Percentiles rank a stretch among this genome's conserved stretches.
These are phyloP conservation scores for Ctenoplectra terminalis DNA, from an alignment of 1,140 invertebrate species.

Conservation along the genomic window DNA sequence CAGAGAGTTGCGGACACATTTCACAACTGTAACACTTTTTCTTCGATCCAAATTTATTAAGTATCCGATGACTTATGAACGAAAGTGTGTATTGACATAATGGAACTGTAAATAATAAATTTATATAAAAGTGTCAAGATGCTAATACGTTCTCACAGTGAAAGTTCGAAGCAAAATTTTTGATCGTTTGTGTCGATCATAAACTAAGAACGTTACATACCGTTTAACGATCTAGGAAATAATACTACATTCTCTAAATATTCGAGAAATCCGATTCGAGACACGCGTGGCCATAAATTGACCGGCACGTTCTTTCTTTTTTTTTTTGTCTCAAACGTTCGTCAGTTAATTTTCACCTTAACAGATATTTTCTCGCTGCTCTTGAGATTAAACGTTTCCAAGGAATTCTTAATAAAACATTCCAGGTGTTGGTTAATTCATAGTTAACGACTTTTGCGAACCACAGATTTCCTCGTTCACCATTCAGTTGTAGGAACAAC, in stretches of 20 bases:
- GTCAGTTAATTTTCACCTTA: not conserved
- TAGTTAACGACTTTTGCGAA: conserved; percentile 9
- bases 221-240: not conserved
- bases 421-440: not conserved
- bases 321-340: too few relatives aligned
- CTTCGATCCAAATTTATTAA: too few relatives aligned
- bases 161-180: not conserved
- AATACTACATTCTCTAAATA: not conserved
- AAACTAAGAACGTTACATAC: not conserved
- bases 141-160: not conserved
- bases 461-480: not conserved
- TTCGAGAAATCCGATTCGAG: not conserved
- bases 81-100: not conserved
- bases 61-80: too few relatives aligned
- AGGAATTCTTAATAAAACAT: not conserved
- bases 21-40: too few relatives aligned
- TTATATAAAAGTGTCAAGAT: not conserved
- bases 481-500: conserved; percentile 8
- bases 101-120: not conserved
- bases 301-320: not conserved
- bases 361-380: not conserved
- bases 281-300: not conserved
- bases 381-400: not conserved
- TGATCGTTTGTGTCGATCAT: not conserved
- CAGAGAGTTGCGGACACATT: too few relatives aligned